phyloP scores from a whole-genome alignment of 2,888 invertebrate genomes.

The Chymomyza procnemis region DNA sequence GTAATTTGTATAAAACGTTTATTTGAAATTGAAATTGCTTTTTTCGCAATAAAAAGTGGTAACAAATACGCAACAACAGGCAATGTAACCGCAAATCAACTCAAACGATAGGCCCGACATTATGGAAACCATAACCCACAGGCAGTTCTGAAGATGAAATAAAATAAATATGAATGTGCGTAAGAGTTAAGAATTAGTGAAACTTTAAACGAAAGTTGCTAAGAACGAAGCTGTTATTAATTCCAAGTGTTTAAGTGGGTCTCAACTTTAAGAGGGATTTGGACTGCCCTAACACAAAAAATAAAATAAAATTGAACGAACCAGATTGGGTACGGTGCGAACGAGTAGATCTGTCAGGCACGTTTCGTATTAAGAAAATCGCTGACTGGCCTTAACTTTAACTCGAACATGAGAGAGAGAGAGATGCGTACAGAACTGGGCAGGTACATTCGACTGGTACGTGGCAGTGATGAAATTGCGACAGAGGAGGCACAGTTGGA shows the following conservation, averaged over 20 bases:
- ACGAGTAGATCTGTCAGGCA: conserved; percentile 59
- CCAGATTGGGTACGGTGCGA: conserved; percentile 61
- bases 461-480: neutral
- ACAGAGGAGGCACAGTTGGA: neutral
- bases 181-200: conserved; percentile 13
- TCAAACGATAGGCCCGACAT: conserved; percentile 56
- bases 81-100: conserved; percentile 64
- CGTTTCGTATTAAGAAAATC: conserved; percentile 75
- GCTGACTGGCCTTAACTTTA: conserved; percentile 23
- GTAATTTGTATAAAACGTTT: conserved; percentile 71
- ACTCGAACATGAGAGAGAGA: conserved; percentile 8
- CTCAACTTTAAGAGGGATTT: conserved; percentile 38
- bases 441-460: conserved; percentile 9
- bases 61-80: conserved; percentile 24
- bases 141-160: conserved; percentile 46
- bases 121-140: conserved; percentile 23
- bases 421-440: conserved; percentile 25
- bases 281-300: conserved; percentile 59
- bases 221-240: neutral
- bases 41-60: conserved; percentile 41
- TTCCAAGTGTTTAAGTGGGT: neutral
- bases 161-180: conserved; percentile 51
- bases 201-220: neutral
- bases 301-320: too few species aligned
- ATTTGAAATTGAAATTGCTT: conserved; percentile 76